A percentile compares a stretch with the other conserved stretches of the same genome.
Conservation (phyloP, 2,797 vertebrate genomes). For the Gobio occitaniae region DNA sequence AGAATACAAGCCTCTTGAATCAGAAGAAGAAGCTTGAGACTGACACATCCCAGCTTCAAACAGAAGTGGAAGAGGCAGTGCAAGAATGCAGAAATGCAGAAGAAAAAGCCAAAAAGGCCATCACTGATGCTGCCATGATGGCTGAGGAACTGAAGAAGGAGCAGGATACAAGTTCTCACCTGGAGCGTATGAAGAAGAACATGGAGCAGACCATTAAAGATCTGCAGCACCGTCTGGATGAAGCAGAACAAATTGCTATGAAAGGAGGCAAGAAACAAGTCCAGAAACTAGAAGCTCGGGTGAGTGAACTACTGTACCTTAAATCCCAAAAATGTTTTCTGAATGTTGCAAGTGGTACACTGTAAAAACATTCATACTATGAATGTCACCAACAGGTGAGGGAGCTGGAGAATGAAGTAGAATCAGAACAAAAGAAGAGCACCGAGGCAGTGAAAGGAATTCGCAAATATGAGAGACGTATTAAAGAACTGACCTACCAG, state of each 20-base stretch:
- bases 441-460: slow-evolving; percentile 76
- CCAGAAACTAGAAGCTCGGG: slow-evolving; percentile 88
- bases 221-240: slow-evolving; percentile 88
- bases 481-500: slow-evolving; percentile 81
- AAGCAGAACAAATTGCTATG: slow-evolving; percentile 90
- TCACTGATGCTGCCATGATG: slow-evolving; percentile 87
- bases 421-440: slow-evolving; percentile 75
- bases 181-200: slow-evolving; percentile 93
- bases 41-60: slow-evolving; percentile 79
- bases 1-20: slow-evolving; percentile 89
- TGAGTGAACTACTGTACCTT: slow-evolving; percentile 29
- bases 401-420: slow-evolving; percentile 77
- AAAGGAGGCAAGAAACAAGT: slow-evolving; percentile 93
- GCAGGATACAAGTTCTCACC: slow-evolving; percentile 89
- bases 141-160: slow-evolving; percentile 91
- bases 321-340: slow-evolving; percentile 17
- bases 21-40: slow-evolving; percentile 88
- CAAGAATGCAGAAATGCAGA: slow-evolving; percentile 86
- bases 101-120: slow-evolving; percentile 88
- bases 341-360: background rate
- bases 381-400: slow-evolving; percentile 63
- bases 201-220: slow-evolving; percentile 93
- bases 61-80: slow-evolving; percentile 82
- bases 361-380: background rate
- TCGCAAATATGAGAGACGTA: slow-evolving; percentile 78